These are phyloP conservation scores for Thunnus thynnus DNA, from an alignment of 2,113 vertebrate genomes.

Conservation along the genomic window DNA sequence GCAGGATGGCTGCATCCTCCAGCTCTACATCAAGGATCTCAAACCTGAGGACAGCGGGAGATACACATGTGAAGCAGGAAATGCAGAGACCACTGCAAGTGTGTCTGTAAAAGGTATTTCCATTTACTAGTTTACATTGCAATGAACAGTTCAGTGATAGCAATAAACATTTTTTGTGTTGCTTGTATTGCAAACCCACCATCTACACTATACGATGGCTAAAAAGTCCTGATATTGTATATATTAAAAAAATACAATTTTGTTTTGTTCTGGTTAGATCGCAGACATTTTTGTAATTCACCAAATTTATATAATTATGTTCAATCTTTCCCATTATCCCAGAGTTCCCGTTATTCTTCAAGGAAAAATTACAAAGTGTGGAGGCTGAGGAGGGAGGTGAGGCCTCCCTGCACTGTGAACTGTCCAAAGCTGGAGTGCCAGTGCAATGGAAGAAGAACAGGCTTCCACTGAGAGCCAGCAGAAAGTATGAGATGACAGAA, in stretches of 20 bases:
- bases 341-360: constrained; percentile 75
- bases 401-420: constrained; percentile 76
- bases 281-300: too few species aligned
- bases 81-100: constrained; percentile 51
- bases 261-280: too few species aligned
- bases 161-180: too few species aligned
- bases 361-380: constrained; percentile 75
- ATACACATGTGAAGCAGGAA: constrained; percentile 65
- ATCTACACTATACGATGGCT: too few species aligned
- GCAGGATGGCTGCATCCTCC: constrained; percentile 59
- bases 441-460: constrained; percentile 85
- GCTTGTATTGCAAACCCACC: too few species aligned
- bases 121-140: neutral
- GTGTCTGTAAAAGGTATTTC: constrained; percentile 53
- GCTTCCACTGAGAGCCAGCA: constrained; percentile 71
- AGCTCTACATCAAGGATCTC: constrained; percentile 57
- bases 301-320: too few species aligned
- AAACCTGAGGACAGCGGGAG: constrained; percentile 66
- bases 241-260: too few species aligned
- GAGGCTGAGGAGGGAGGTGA: constrained; percentile 79
- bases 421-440: constrained; percentile 78
- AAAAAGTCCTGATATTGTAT: too few species aligned
- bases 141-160: neutral
- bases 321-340: neutral
- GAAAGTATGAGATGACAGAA: constrained; percentile 37